phyloP scores from a whole-genome alignment of 1,140 invertebrate genomes.

The Drosophila azteca region DNA sequence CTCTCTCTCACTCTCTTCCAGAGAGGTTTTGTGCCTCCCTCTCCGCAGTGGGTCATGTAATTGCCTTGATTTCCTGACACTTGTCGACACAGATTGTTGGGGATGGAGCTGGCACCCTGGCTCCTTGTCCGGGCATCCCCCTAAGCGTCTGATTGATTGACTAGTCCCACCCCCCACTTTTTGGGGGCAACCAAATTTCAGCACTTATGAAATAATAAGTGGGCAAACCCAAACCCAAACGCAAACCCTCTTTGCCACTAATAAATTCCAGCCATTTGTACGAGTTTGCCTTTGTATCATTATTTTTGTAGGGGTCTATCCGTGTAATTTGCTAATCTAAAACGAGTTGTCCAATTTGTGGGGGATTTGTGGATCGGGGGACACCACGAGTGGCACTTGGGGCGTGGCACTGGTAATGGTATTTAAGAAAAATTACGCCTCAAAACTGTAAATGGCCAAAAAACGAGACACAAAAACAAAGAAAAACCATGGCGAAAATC shows the following conservation, averaged over 20 bases:
- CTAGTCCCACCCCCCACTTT: slow-evolving; percentile 1
- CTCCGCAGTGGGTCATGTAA: slow-evolving; percentile 38
- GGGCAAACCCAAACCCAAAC: neutral
- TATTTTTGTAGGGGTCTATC: slow-evolving; percentile 14
- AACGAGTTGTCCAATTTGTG: slow-evolving; percentile 58
- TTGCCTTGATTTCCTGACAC: slow-evolving; percentile 62
- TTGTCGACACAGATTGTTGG: slow-evolving; percentile 54
- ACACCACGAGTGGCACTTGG: slow-evolving; percentile 3
- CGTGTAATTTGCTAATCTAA: slow-evolving; percentile 64
- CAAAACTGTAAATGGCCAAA: slow-evolving; percentile 75
- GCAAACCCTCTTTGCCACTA: slow-evolving; percentile 10
- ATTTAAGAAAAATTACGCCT: slow-evolving; percentile 76
- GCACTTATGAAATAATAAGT: slow-evolving; percentile 44
- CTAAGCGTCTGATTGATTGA: slow-evolving; percentile 33
- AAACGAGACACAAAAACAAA: slow-evolving; percentile 23
- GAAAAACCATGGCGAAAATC: slow-evolving; percentile 10
- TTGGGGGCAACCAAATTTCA: neutral
- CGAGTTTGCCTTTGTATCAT: slow-evolving; percentile 29
- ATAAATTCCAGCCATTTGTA: slow-evolving; percentile 56
- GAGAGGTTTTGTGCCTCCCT: neutral
- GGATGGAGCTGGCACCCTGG: neutral
- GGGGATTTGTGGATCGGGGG: slow-evolving; percentile 37
- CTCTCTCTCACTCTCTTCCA: neutral
- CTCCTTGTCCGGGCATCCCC: too few species aligned
- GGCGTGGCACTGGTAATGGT: slow-evolving; percentile 63